Evolutionary conservation across 1,140 invertebrate species (phyloP).

Genomic region (Plutomurus gul): DNA sequence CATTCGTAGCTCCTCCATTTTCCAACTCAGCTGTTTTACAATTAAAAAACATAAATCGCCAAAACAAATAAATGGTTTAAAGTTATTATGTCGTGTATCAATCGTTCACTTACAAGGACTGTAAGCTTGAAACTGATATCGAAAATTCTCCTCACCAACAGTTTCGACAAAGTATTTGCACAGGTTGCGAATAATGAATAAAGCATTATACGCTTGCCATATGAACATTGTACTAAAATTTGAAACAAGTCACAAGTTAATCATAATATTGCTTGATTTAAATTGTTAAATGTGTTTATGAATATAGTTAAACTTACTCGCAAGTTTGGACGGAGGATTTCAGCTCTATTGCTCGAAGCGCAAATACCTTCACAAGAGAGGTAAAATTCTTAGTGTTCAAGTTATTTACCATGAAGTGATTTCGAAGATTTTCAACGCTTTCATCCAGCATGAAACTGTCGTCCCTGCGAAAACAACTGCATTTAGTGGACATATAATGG

Average conservation of each 20-base stretch:
- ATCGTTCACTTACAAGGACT: conserved; percentile 52
- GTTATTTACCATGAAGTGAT: conserved; percentile 78
- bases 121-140: conserved; percentile 65
- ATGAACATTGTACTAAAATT: conserved; percentile 68
- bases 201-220: conserved; percentile 93
- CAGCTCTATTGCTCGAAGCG: conserved; percentile 76
- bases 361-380: conserved; percentile 80
- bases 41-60: not conserved
- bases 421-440: conserved; percentile 71
- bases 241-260: conserved; percentile 3
- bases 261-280: not conserved
- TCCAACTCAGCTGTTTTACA: not conserved
- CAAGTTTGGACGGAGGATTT: conserved; percentile 80
- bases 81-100: not conserved
- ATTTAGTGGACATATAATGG: too few relatives aligned
- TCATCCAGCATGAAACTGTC: conserved; percentile 81
- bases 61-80: not conserved
- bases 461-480: conserved; percentile 69
- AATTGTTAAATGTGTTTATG: conserved; percentile 17
- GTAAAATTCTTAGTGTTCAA: conserved; percentile 83
- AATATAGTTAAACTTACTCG: conserved; percentile 71
- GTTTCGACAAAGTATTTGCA: conserved; percentile 87
- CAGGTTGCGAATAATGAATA: conserved; percentile 87
- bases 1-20: not conserved
- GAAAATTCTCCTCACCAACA: conserved; percentile 73